Percentiles rank a stretch among this genome's conserved stretches.
Evolutionary conservation across 2,113 vertebrate species (phyloP).

Genomic region (Barbus barbus): DNA sequence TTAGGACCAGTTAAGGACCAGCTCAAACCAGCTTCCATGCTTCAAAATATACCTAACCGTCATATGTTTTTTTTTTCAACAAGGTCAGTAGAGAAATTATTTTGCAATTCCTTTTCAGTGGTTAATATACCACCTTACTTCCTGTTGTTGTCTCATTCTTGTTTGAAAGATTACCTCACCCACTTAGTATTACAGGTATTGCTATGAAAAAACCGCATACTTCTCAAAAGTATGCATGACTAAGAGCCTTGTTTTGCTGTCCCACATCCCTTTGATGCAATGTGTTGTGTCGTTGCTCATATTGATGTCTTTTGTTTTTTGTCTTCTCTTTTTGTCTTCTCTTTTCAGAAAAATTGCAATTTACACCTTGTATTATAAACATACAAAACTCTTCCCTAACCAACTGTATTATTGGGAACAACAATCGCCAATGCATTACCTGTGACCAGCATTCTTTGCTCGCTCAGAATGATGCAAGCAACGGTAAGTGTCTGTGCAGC

Average conservation of each 20-base stretch:
- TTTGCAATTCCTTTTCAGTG: not conserved
- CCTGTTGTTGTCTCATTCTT: not conserved
- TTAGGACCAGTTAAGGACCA: no score
- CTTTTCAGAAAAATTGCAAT: conserved; percentile 37
- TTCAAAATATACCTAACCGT: no score
- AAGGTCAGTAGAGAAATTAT: not conserved
- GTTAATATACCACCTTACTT: not conserved
- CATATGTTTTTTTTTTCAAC: no score
- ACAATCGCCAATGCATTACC: conserved; percentile 41
- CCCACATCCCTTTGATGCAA: not conserved
- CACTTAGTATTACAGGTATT: not conserved
- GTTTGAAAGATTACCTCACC: not conserved
- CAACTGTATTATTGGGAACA: conserved; percentile 69
- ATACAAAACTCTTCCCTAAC: conserved; percentile 72
- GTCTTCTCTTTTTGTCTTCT: not conserved
- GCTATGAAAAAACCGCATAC: not conserved
- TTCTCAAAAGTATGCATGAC: not conserved
- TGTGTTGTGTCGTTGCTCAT: not conserved
- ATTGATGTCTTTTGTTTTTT: conserved; percentile 52
- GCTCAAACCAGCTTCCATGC: no score
- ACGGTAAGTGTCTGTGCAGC: conserved; percentile 54
- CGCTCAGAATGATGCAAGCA: not conserved
- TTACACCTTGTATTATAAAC: conserved; percentile 65
- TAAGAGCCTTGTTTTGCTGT: not conserved
- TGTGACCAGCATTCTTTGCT: conserved; percentile 56